These are phyloP conservation scores for Mythimna pallens DNA, from an alignment of 2,888 invertebrate species.

Conservation along the genomic window DNA sequence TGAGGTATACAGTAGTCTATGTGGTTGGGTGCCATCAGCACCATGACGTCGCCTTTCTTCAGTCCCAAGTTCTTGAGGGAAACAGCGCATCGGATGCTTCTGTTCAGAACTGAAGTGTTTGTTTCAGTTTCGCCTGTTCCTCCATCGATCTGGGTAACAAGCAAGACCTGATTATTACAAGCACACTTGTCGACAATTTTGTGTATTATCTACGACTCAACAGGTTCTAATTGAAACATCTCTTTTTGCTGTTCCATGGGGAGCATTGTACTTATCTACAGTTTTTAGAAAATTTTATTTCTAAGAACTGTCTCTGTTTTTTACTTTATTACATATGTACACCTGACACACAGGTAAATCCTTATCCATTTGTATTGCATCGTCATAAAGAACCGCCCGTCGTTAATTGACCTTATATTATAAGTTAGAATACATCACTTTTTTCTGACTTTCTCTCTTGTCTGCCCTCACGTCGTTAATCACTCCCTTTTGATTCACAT, in stretches of 20 bases:
- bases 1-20: slow-evolving; percentile 82
- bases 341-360: neutral
- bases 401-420: neutral
- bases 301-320: too few relatives aligned
- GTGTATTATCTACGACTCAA: too few relatives aligned
- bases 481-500: too few relatives aligned
- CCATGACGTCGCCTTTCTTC: slow-evolving; percentile 81
- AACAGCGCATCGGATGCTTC: slow-evolving; percentile 63
- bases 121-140: slow-evolving; percentile 62
- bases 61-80: slow-evolving; percentile 80
- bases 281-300: neutral
- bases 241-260: neutral
- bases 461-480: too few relatives aligned
- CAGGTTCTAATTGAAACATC: too few relatives aligned
- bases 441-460: too few relatives aligned
- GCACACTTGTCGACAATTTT: neutral
- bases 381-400: neutral
- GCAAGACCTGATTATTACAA: neutral
- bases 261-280: neutral
- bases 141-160: slow-evolving; percentile 59
- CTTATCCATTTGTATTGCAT: neutral
- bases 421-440: neutral
- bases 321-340: neutral
- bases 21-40: slow-evolving; percentile 85
- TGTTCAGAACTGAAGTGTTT: slow-evolving; percentile 42